Evolutionary conservation across 1,140 invertebrate species (phyloP).

Genomic region (Drosophila pruinosa): DNA sequence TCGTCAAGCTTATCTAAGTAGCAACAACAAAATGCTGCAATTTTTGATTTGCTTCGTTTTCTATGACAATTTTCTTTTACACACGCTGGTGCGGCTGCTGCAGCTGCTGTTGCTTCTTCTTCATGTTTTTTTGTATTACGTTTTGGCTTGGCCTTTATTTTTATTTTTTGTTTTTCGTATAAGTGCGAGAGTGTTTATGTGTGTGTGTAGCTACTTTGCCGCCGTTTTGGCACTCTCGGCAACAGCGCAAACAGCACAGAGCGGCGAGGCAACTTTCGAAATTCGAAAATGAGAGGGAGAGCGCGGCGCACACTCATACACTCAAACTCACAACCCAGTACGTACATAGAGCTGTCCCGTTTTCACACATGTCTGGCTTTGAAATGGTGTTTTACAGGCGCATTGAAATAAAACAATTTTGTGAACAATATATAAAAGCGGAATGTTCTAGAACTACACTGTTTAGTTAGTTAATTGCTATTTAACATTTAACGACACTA

Average conservation of each 20-base stretch:
- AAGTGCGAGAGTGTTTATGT: conserved; percentile 28
- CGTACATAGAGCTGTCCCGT: conserved; percentile 41
- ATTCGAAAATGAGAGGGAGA: conserved; percentile 55
- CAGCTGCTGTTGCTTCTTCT: conserved; percentile 34
- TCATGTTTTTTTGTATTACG: conserved; percentile 48
- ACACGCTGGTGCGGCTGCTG: conserved; percentile 10
- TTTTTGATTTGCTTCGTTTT: conserved; percentile 32
- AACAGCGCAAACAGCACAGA: conserved; percentile 61
- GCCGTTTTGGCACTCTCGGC: conserved; percentile 74
- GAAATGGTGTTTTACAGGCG: conserved; percentile 24
- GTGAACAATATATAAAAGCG: background rate
- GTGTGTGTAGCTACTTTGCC: conserved; percentile 69
- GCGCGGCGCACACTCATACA: conserved; percentile 19
- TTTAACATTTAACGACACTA: background rate
- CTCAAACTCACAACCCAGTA: conserved; percentile 9
- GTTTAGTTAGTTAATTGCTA: background rate
- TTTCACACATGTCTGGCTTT: conserved; percentile 45
- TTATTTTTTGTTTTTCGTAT: conserved; percentile 49
- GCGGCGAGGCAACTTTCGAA: conserved; percentile 63
- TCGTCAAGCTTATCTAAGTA: conserved; percentile 15
- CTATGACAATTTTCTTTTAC: conserved; percentile 28
- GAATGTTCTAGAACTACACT: background rate
- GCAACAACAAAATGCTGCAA: conserved; percentile 19
- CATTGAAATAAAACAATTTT: conserved; percentile 17
- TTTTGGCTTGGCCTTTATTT: conserved; percentile 50